Evolutionary conservation across 1,140 invertebrate genomes (phyloP).

Genomic region (Tetragnatha versicolor): DNA sequence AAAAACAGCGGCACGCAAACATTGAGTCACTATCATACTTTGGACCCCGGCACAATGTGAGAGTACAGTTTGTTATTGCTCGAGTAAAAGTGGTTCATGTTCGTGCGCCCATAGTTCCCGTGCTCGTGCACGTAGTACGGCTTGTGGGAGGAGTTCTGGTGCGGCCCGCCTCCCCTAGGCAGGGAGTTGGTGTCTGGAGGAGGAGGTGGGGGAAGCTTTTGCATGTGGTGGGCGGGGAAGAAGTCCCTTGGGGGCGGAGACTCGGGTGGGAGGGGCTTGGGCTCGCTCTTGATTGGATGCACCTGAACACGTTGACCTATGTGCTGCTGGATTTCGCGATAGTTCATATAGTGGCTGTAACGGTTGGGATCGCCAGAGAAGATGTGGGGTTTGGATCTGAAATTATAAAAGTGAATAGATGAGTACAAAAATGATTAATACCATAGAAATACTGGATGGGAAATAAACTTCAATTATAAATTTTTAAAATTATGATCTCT

Average conservation of each 20-base stretch:
- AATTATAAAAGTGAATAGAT: neutral
- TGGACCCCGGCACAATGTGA: conserved; percentile 42
- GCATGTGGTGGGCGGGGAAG: neutral
- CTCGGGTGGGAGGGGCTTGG: neutral
- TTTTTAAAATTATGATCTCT: no score
- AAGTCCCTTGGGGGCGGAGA: neutral
- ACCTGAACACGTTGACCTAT: conserved; percentile 64
- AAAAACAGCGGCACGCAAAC: no score
- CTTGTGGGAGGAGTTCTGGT: neutral
- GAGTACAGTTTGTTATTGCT: conserved; percentile 32
- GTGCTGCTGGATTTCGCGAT: conserved; percentile 83
- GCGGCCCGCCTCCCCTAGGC: neutral
- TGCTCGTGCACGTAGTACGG: conserved; percentile 11
- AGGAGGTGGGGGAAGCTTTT: neutral
- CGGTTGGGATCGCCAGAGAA: conserved; percentile 68
- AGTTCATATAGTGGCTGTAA: conserved; percentile 82
- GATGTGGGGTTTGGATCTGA: neutral
- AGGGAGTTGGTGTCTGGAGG: conserved; percentile 19
- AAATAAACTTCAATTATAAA: no score
- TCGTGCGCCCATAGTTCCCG: conserved; percentile 35
- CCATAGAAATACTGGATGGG: no score
- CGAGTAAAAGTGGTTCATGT: conserved; percentile 26
- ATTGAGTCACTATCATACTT: no score
- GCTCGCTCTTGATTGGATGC: neutral
- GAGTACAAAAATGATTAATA: no score